A percentile compares a stretch with the other conserved stretches of the same genome.
phyloP scores from a whole-genome alignment of 2,888 invertebrate genomes.

The Andricus quercusramuli region DNA sequence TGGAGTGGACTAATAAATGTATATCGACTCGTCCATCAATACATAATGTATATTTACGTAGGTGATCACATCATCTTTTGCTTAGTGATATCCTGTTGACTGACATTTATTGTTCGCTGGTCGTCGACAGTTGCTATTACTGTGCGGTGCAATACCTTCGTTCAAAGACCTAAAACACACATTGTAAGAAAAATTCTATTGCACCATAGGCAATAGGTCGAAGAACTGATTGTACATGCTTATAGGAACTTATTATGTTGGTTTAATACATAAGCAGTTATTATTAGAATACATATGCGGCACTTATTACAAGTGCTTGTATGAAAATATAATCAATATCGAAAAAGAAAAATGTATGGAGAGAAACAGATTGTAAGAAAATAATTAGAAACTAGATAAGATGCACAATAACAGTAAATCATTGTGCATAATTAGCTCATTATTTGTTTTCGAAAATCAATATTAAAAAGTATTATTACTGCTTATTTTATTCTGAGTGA shows the following conservation, averaged over 20 bases:
- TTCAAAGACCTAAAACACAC: conserved; percentile 13
- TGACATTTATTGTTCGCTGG: conserved; percentile 27
- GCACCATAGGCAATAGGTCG: conserved; percentile 10
- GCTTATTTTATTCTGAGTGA: background rate
- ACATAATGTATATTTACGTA: conserved; percentile 8
- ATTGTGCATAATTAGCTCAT: background rate
- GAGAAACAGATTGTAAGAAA: background rate
- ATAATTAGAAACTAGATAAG: background rate
- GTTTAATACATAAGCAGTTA: background rate
- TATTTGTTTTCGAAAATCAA: too few species aligned
- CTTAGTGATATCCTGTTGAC: background rate
- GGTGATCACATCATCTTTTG: conserved; percentile 7
- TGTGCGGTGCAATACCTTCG: conserved; percentile 23
- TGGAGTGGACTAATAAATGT: background rate
- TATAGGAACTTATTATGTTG: conserved; percentile 16
- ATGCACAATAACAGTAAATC: background rate
- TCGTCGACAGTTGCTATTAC: background rate
- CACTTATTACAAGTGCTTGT: background rate
- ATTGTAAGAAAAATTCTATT: conserved; percentile 23
- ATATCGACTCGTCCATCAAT: background rate
- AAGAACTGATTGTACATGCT: conserved; percentile 13
- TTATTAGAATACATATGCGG: background rate
- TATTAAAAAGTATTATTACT: too few species aligned
- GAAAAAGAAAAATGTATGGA: too few species aligned
- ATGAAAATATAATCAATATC: too few species aligned